phyloP scores from a whole-genome alignment of 2,113 vertebrate species.

The Upupa epops region DNA sequence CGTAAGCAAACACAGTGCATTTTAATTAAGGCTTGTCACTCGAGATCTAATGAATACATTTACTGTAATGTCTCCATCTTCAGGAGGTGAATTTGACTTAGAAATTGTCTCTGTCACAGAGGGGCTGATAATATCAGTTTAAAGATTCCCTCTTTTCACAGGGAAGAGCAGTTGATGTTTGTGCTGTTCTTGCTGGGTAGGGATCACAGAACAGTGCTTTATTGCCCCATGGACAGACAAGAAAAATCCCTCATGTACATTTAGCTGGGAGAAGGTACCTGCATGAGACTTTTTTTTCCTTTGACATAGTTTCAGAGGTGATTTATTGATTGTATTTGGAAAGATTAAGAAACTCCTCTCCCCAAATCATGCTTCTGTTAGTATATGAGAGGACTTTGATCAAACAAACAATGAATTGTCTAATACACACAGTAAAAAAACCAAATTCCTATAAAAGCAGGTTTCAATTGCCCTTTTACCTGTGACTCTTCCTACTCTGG shows the following conservation, averaged over 20 bases:
- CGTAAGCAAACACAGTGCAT: slow-evolving; percentile 19
- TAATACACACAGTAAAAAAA: not conserved
- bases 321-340: slow-evolving; percentile 32
- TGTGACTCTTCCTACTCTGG: not conserved
- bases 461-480: not conserved
- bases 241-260: not conserved
- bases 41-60: not conserved
- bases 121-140: not conserved
- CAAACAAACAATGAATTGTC: slow-evolving; percentile 44
- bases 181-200: not conserved
- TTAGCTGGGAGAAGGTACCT: not conserved
- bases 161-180: not conserved
- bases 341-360: slow-evolving; percentile 40
- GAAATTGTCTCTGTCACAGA: slow-evolving; percentile 6
- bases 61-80: slow-evolving; percentile 27
- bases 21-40: slow-evolving; percentile 61
- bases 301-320: not conserved
- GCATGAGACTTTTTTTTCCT: not conserved
- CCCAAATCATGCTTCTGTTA: not conserved
- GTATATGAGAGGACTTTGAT: slow-evolving; percentile 14
- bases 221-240: not conserved
- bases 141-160: slow-evolving; percentile 27
- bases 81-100: slow-evolving; percentile 26
- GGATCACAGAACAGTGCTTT: not conserved
- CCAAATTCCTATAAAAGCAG: not conserved